These are phyloP conservation scores for Apoderus coryli DNA, from an alignment of 2,888 invertebrate species.

Conservation along the genomic window DNA sequence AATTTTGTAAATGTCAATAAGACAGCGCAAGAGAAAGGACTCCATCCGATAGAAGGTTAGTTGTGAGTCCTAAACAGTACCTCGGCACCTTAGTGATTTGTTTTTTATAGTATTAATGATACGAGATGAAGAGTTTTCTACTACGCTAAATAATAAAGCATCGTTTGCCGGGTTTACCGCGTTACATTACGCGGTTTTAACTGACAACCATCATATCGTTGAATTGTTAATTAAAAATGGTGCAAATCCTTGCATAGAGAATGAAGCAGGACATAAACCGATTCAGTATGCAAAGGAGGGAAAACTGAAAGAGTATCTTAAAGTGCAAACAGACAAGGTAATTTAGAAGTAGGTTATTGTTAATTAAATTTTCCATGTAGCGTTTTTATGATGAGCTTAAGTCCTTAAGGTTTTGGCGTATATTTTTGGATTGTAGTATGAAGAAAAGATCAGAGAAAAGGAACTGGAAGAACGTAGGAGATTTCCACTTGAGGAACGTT, in stretches of 20 bases:
- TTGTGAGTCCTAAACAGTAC: no score
- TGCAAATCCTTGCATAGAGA: conserved; percentile 58
- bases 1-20: conserved; percentile 56
- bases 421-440: conserved; percentile 34
- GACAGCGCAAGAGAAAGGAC: conserved; percentile 47
- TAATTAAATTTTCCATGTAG: no score
- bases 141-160: conserved; percentile 51
- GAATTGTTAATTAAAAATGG: conserved; percentile 54
- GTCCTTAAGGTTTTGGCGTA: neutral
- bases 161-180: conserved; percentile 77
- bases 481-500: conserved; percentile 70
- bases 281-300: conserved; percentile 57
- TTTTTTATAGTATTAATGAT: conserved; percentile 38
- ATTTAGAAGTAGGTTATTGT: no score
- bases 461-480: conserved; percentile 66
- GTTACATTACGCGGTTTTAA: conserved; percentile 75
- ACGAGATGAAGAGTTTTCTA: conserved; percentile 73
- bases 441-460: conserved; percentile 40
- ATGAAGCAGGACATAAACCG: conserved; percentile 64
- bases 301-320: conserved; percentile 45
- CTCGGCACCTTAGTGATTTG: no score
- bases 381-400: no score
- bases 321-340: conserved; percentile 36
- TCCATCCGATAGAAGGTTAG: conserved; percentile 60
- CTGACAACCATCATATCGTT: conserved; percentile 49